phyloP scores from a whole-genome alignment of 1,140 invertebrate genomes.

The Philaenus spumarius region DNA sequence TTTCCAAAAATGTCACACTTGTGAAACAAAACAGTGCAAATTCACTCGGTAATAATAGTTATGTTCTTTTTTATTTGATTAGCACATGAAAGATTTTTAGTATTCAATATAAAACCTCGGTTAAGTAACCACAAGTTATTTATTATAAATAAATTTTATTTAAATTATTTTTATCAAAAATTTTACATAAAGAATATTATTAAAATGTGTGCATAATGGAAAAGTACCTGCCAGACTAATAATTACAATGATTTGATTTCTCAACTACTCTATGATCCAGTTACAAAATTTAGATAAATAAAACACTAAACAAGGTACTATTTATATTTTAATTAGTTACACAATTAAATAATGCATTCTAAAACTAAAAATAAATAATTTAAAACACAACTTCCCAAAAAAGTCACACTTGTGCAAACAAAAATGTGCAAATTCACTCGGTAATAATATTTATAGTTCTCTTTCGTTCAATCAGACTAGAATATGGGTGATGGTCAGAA shows the following conservation, averaged over 20 bases:
- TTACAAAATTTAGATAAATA: slow-evolving; percentile 18
- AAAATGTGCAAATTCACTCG: slow-evolving; percentile 20
- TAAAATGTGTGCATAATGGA: no score
- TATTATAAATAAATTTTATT: no score
- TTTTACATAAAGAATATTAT: no score
- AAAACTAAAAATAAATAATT: slow-evolving; percentile 29
- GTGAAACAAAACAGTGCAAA: no score
- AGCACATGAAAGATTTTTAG: no score
- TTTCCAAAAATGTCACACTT: slow-evolving; percentile 20
- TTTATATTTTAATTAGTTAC: slow-evolving; percentile 17
- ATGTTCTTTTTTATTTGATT: no score
- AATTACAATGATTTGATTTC: slow-evolving; percentile 1
- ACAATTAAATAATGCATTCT: slow-evolving; percentile 20
- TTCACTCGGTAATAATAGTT: slow-evolving; percentile 21
- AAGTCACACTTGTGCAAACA: slow-evolving; percentile 21
- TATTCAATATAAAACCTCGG: no score
- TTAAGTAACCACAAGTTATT: no score
- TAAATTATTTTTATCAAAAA: no score
- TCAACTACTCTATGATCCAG: not conserved
- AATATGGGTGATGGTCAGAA: slow-evolving; percentile 11
- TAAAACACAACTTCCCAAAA: slow-evolving; percentile 23
- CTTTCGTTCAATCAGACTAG: slow-evolving; percentile 26
- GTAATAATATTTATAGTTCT: slow-evolving; percentile 23
- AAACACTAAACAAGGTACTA: slow-evolving; percentile 22
- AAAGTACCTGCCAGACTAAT: no score